These are phyloP conservation scores for Acleris emargana DNA, from an alignment of 2,888 invertebrate species.

Conservation along the genomic window DNA sequence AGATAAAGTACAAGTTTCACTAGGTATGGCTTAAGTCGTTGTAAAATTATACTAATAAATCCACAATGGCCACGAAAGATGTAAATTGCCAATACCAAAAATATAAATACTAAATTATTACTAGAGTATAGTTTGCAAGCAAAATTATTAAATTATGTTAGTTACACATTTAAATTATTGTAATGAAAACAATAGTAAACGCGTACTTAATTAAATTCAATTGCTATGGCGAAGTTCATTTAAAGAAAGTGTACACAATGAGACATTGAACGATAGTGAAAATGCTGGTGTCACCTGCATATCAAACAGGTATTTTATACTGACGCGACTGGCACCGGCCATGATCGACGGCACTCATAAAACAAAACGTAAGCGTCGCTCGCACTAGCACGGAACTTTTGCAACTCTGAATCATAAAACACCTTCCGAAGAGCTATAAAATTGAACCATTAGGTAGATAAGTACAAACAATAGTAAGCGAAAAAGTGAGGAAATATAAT, in stretches of 20 bases:
- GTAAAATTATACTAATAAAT: no score
- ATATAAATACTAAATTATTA: background rate
- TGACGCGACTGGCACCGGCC: constrained; percentile 41
- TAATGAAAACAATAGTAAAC: constrained; percentile 36
- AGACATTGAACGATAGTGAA: constrained; percentile 79
- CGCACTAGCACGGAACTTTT: constrained; percentile 2
- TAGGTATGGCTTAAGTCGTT: no score
- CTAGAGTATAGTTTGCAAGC: background rate
- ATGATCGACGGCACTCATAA: constrained; percentile 36
- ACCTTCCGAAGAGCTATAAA: no score
- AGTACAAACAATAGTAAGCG: no score
- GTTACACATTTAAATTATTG: background rate
- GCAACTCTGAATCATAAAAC: constrained; percentile 1
- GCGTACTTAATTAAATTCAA: constrained; percentile 55
- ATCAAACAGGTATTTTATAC: constrained; percentile 57
- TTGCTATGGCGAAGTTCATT: constrained; percentile 59
- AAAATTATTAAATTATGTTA: background rate
- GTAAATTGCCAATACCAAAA: no score
- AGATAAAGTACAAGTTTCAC: no score
- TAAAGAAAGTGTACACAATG: constrained; percentile 77
- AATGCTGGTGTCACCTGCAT: constrained; percentile 61
- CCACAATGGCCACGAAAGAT: no score
- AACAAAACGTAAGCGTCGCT: background rate
- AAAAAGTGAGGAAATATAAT: no score
- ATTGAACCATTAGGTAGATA: no score